These are phyloP conservation scores for Coleophora deauratella DNA, from an alignment of 2,888 invertebrate genomes.

Conservation along the genomic window DNA sequence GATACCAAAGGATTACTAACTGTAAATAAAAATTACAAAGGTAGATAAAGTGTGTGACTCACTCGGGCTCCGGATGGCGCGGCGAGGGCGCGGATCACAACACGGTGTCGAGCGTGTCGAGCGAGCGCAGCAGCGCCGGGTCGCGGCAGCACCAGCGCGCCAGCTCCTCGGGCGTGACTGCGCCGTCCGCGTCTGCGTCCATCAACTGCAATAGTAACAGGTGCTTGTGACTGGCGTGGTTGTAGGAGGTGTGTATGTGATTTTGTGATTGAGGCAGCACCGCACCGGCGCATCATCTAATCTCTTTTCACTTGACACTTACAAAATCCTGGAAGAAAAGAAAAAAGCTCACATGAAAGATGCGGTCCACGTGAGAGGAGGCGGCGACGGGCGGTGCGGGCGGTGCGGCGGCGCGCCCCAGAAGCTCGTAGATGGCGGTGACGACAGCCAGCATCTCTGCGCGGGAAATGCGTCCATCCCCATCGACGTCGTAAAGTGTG, in stretches of 20 bases:
- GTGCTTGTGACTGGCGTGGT: too few species aligned
- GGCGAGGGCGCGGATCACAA: conserved; percentile 72
- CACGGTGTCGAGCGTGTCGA: conserved; percentile 83
- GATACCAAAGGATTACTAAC: too few species aligned
- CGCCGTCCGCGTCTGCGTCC: conserved; percentile 86
- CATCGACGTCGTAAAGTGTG: conserved; percentile 89
- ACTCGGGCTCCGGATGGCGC: conserved; percentile 13
- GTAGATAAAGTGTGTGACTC: too few species aligned
- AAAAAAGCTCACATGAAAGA: conserved; percentile 81
- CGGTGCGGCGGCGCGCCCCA: conserved; percentile 85
- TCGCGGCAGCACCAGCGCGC: conserved; percentile 85
- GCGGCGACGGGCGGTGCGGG: conserved; percentile 80
- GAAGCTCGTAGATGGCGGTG: conserved; percentile 88
- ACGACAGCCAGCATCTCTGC: conserved; percentile 90
- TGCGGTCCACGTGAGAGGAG: conserved; percentile 88
- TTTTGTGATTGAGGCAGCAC: too few species aligned
- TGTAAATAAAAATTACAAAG: too few species aligned
- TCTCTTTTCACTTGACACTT: too few species aligned
- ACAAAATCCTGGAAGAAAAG: too few species aligned
- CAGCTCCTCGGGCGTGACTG: conserved; percentile 86
- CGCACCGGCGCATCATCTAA: too few species aligned
- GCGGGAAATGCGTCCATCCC: conserved; percentile 88
- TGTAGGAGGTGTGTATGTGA: too few species aligned
- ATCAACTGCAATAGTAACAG: conserved; percentile 74
- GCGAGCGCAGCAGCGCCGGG: conserved; percentile 78